These are phyloP conservation scores for Lamellibrachia luymesi DNA, from an alignment of 1,140 invertebrate genomes.

Conservation along the genomic window DNA sequence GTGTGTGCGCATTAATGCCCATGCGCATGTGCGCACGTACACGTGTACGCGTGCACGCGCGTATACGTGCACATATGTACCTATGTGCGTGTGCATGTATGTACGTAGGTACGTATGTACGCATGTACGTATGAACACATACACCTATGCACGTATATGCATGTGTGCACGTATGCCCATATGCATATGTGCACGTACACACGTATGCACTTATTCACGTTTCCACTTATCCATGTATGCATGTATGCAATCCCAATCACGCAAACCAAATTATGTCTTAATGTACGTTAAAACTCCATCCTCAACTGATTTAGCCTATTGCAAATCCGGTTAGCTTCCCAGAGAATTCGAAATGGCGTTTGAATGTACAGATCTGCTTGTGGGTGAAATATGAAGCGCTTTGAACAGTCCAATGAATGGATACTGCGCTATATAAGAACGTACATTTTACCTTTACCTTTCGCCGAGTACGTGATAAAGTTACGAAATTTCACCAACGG, in stretches of 20 bases:
- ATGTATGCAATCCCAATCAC: background rate
- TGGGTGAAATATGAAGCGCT: no score
- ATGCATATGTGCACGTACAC: background rate
- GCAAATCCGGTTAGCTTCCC: no score
- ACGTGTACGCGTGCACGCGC: background rate
- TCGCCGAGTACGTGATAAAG: no score
- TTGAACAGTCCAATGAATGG: no score
- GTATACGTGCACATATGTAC: background rate
- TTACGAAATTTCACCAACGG: no score
- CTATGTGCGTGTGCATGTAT: background rate
- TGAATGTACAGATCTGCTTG: no score
- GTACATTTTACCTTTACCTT: no score
- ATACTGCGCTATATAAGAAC: no score
- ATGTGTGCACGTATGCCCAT: background rate
- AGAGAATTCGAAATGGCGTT: no score
- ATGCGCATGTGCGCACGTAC: background rate
- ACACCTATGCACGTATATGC: background rate
- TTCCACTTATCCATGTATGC: background rate
- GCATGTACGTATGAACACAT: background rate
- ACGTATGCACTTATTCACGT: background rate
- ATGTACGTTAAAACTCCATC: no score
- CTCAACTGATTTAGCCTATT: no score
- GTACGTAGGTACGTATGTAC: background rate
- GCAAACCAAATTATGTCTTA: no score
- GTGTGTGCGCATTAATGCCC: background rate